Percentiles rank a stretch among this genome's conserved stretches.
These are phyloP conservation scores for Eupithecia subfuscata DNA, from an alignment of 2,888 invertebrate genomes.

Conservation along the genomic window DNA sequence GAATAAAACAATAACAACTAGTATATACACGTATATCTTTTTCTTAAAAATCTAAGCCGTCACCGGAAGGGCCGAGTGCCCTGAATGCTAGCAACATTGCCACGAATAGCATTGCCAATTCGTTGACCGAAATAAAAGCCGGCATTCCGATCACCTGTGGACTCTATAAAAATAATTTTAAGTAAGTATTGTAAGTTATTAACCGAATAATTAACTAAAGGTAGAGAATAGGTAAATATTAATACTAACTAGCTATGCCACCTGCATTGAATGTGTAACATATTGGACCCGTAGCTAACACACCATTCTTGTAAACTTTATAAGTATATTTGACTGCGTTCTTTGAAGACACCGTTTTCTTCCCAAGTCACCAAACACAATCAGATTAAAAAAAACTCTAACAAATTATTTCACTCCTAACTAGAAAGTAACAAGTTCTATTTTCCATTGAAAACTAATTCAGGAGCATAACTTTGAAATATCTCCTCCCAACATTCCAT, in stretches of 20 bases:
- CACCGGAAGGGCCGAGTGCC: no score
- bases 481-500: conserved; percentile 55
- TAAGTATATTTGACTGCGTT: neutral
- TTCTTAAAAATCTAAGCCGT: no score
- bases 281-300: neutral
- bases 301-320: neutral
- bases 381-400: neutral
- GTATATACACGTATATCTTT: no score
- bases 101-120: no score
- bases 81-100: no score
- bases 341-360: neutral
- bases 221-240: neutral
- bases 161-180: no score
- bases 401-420: neutral
- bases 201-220: no score
- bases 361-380: neutral
- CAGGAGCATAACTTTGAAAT: conserved; percentile 34
- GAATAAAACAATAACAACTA: no score
- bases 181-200: no score
- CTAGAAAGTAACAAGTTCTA: neutral
- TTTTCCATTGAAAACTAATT: conserved; percentile 18
- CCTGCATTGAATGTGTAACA: neutral
- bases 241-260: neutral
- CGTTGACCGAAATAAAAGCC: no score
- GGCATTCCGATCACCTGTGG: no score